Base-by-base conservation (phyloP, 2,113 vertebrate species). In the Heteronetta atricapilla region DNA sequence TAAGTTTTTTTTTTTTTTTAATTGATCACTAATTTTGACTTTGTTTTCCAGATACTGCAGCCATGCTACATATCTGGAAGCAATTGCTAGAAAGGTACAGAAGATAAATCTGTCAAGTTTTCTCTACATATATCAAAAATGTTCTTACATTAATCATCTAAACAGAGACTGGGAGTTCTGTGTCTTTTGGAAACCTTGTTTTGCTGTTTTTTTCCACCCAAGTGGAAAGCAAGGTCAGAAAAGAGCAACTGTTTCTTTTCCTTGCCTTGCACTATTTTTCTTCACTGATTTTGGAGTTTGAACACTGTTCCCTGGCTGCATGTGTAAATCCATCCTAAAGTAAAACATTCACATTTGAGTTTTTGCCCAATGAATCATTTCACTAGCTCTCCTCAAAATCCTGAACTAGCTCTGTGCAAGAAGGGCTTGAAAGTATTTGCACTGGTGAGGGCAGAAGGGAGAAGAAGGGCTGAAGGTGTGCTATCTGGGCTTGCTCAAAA, bases 1-100 rank as follows among this genome's bases (percentile, higher is more conserved):
- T 40, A 69, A 69, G 40, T 25, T n/a, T 90, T 92, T 83, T n/a
- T 90, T 92, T 83, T 93, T 83, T 84, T 42, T 72, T 74, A 91
- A 74, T 19, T 48, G 22, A 60, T 75, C 1, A 2, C 33, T 83
- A 38, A 23, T 80, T 93, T 88, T 86, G 52, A 86, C 75, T 82
- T 80, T 2, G 46, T 70, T 91, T 88, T 86, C 34, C 60, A 78
- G 64, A 60, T 88, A 21, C 21, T 60, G 42, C 44, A 84, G 38
- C 76, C 64, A 66, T 79, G 34, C 68, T 83, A 56, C 31, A 31
- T 81, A 78, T 74, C 42, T 88, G 46, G 46, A 91, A 95, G 55
- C 53, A 90, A 72, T 92, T 90, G 59, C 88, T 90, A 86, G 69
- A 88, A 94, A 91, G 76, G 56, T 86, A 83, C 34, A 88, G 73